Evolutionary conservation across 2,888 invertebrate genomes (phyloP), one percentile per base, ranked within the genome.

Genomic region (Crematogaster levior): DNA sequence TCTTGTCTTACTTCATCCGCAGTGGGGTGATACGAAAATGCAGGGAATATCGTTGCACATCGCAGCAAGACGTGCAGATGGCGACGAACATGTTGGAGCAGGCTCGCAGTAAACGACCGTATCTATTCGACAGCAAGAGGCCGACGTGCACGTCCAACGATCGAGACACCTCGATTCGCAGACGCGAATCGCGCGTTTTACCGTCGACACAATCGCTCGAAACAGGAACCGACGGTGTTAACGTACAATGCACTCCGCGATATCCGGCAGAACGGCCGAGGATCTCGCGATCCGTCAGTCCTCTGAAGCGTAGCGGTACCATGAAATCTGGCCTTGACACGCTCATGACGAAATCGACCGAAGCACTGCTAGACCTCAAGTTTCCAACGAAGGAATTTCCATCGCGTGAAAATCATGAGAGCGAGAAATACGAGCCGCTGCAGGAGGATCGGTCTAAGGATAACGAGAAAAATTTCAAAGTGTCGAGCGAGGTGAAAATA

Each of bases 1-100:
- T 98, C 48, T 95, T 99, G 30, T 97, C 98, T 0, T 99, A 99
- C 93, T 98, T 99, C 92, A 96, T 99, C 84, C 96, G 94, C 21
- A 94, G 94, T 73, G 92, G 93, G 18, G 86, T 93, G 24, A 91
- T 94, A 3, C 90, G 90, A 40, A 93, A 92, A 73, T 89, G 88
- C 51, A 84, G 84, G 0, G 93, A 93, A 75, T 88, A 85, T 27
- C 92, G 92, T 3, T 92, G 91, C 70, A 82, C 91, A 0, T 83
- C 86, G 0, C 91, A 93, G 30, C 87, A 91, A 66, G 94, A 94
- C 53, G 88, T 94, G 0, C 85, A 90, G 46, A 92, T 93, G 43
- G 93, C 94, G 0, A 91, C 92, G 5, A 83, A 77, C 7, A 66
- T 90, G 30, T 68, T 94, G 24, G 91, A 93, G 40, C 89, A 91